Percentiles rank a stretch among this genome's conserved stretches.
phyloP scores from a whole-genome alignment of 37 sponge, comb jelly and placozoan species.

The Bolinopsis microptera region DNA sequence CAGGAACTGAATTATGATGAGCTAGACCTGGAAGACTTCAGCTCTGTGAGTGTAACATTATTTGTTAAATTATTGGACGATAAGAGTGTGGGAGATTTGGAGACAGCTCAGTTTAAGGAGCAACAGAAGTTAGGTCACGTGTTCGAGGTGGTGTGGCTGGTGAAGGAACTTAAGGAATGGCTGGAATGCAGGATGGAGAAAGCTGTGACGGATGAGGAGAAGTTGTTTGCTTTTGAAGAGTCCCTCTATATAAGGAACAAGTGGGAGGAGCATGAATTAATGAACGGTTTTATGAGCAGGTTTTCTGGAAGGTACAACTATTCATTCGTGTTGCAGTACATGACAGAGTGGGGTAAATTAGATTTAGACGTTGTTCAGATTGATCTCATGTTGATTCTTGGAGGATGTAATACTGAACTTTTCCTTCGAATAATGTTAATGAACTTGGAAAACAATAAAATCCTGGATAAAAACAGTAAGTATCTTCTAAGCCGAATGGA shows the following conservation, averaged over 20 bases:
- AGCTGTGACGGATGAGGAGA: not conserved
- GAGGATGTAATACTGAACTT: not conserved
- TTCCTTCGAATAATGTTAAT: not conserved
- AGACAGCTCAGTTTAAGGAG: not conserved
- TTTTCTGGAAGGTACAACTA: not conserved
- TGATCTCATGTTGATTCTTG: not conserved
- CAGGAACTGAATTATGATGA: not conserved
- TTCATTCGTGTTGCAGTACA: not conserved
- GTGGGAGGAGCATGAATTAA: not conserved
- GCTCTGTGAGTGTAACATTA: not conserved
- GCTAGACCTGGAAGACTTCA: not conserved
- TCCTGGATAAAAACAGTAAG: no score
- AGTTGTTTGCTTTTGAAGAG: not conserved
- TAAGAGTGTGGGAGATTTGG: not conserved
- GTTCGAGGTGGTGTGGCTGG: not conserved
- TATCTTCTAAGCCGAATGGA: no score
- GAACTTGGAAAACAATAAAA: not conserved
- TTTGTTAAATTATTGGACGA: not conserved
- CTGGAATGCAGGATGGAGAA: not conserved
- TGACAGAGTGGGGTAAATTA: not conserved
- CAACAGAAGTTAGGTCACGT: not conserved
- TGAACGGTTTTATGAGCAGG: not conserved
- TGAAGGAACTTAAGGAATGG: not conserved
- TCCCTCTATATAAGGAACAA: not conserved
- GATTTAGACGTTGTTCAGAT: not conserved